Conservation (phyloP, 1,140 invertebrate species). For the Dysdera silvatica region DNA sequence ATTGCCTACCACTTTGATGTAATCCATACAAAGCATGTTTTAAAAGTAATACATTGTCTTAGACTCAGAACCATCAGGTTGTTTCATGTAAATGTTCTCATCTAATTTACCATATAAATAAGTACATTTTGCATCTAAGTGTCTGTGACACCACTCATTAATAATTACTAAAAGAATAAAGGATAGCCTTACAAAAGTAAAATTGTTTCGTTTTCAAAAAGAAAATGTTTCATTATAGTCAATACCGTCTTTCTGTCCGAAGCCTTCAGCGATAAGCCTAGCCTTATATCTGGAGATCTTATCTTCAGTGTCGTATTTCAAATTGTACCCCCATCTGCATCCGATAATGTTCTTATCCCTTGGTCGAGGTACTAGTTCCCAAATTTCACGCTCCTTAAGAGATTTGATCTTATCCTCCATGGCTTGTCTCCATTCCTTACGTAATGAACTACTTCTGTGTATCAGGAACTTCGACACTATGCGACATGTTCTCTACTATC, state of each 20-base stretch:
- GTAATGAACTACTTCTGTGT: background rate
- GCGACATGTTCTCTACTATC: background rate
- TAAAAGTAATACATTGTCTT: no score
- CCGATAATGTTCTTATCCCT: background rate
- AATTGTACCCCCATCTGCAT: conserved; percentile 10
- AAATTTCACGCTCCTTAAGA: background rate
- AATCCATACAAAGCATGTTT: no score
- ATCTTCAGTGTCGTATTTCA: background rate
- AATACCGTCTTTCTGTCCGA: background rate
- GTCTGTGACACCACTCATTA: no score
- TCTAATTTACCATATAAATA: background rate
- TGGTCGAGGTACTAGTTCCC: background rate
- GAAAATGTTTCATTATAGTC: background rate
- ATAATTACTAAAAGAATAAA: no score
- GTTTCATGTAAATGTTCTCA: conserved; percentile 4
- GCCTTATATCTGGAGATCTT: conserved; percentile 4
- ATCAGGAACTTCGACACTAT: background rate
- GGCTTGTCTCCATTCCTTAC: background rate
- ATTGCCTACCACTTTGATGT: no score
- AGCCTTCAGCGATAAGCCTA: background rate
- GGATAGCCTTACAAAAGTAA: background rate
- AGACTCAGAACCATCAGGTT: background rate
- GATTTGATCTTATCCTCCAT: conserved; percentile 14
- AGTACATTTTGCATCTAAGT: background rate
- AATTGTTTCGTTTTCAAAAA: background rate